phyloP scores from a whole-genome alignment of 2,797 vertebrate genomes.

The Propithecus perrieri region DNA sequence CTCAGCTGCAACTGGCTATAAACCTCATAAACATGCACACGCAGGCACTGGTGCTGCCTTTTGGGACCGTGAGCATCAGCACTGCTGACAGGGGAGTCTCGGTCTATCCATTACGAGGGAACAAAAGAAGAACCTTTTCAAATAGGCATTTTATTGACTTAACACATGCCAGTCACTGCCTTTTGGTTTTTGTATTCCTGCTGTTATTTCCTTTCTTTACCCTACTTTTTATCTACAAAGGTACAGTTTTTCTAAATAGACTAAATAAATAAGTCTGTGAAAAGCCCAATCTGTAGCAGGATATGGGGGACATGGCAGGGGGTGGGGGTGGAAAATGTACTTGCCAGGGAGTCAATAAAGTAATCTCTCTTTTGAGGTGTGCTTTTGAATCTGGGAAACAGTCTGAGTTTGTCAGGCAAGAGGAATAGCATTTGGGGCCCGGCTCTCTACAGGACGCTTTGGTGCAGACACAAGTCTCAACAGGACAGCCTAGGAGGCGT shows the following conservation, averaged over 20 bases:
- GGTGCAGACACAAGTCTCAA: background rate
- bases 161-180: background rate
- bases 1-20: background rate
- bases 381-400: background rate
- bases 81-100: background rate
- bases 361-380: background rate
- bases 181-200: background rate
- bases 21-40: background rate
- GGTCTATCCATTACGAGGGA: background rate
- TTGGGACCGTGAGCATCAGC: background rate
- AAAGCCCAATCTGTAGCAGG: background rate
- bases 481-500: background rate
- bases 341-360: background rate
- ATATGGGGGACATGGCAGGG: background rate
- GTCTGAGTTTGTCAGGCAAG: background rate
- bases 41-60: background rate
- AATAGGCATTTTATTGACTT: background rate
- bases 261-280: conserved; percentile 1
- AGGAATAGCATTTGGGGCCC: background rate
- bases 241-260: background rate
- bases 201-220: conserved; percentile 16
- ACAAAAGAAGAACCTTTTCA: background rate
- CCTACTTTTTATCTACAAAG: background rate
- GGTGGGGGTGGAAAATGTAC: background rate
- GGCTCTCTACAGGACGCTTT: background rate